Evolutionary conservation across 2,797 vertebrate genomes (phyloP), one percentile per base, ranked within the genome.

Genomic region (Karalla daura): DNA sequence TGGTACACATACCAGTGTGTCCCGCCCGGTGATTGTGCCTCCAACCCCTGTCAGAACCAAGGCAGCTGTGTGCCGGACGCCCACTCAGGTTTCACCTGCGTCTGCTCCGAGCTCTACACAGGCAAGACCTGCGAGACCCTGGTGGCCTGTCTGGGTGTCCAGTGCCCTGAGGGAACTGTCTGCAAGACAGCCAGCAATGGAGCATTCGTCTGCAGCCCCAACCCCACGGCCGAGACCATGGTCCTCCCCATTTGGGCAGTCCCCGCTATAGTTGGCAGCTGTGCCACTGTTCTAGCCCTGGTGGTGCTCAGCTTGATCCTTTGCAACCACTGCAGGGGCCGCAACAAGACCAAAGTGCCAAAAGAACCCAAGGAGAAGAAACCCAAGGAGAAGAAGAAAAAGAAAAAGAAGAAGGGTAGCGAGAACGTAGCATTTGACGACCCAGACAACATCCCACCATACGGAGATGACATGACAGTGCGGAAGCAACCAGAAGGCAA

Each of bases 401-500:
- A 98, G 74, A 94, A 93, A 55, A 98, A 97, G 88, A 98, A 99
- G 67, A 99, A 99, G 80, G 98, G 98, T 0, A 99, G 98, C 0
- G 97, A 99, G 86, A 99, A 99, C 0, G 96, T 98, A 24, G 98
- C 97, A 0, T 99, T 98, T 0, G 97, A 99, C 27, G 97, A 98
- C 70, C 97, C 96, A 0, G 98, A 99, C 83, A 96, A 98, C 80
- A 97, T 98, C 64, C 96, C 96, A 0, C 96, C 97, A 0, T 99
- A 98, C 0, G 96, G 95, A 0, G 97, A 99, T 4, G 96, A 99
- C 84, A 95, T 99, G 96, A 95, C 97, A 0, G 96, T 99, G 50
- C 89, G 98, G 50, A 99, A 99, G 72, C 98, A 99, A 83, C 97
- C 97, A 0, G 97, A 99, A 66, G 98, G 98, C 9, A 99, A 98